Evolutionary conservation across 2,113 vertebrate species (phyloP), one percentile per base, ranked within the genome.

Genomic region (Pachypanchax playfairii): DNA sequence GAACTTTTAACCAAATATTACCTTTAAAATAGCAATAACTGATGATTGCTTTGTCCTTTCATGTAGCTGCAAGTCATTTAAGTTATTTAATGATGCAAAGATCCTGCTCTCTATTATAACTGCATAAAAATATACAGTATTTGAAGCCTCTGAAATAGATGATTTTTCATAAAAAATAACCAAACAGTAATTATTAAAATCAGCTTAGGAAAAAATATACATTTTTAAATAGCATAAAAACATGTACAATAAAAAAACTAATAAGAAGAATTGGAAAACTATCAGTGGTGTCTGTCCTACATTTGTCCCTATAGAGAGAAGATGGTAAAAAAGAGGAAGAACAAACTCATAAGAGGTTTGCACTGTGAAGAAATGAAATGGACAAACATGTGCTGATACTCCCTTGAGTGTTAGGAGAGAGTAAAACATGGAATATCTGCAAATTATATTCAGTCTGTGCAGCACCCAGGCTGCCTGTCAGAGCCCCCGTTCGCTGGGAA

Each of bases 371-470:
- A 54, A 59, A 55, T 52, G 2, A 62, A 68, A 69, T 22, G 20
- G 64, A 26, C 44, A 33, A 56, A 52, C 11, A 33, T 41, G 43
- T 60, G 20, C 5, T 17, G 51, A 66, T 17, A 43, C 1, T 67
- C 54, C 53, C 50, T 5, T 17, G 57, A 42, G 61, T 47, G 22
- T 57, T 21, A 17, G 15, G 20, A 22, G 21, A 26, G 44, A 47
- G 26, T 33, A 50, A 33, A 28, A 69, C 53, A 69, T 75, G 55
- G 65, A 75, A 62, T 61, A 70, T 56, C 65, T 66, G 24, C 43
- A 70, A 73, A 78, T 73, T 36, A 75, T 56, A 69, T 60, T 66
- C 64, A 63, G 50, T 8, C 28, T 20, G 20, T 66, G 28, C 33
- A 59, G 46, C 24, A 61, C 39, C 44, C 43, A 33, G 17, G 35